Base-by-base conservation (phyloP, 1,140 invertebrate species). In the Drosophila nigrodunni region DNA sequence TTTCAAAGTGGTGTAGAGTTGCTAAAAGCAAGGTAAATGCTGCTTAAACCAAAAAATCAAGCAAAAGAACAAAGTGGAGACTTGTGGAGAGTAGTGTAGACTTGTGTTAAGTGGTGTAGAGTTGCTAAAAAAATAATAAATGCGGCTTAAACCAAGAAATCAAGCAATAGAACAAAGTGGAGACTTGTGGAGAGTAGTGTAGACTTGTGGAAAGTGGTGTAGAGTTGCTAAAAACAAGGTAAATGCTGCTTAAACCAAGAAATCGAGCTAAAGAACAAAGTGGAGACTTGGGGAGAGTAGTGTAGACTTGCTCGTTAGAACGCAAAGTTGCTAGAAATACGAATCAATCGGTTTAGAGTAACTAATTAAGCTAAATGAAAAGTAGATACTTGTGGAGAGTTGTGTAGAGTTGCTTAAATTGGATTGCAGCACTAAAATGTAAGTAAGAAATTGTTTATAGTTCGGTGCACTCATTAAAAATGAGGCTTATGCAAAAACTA, bases 231-330 rank as follows among this genome's bases (percentile, higher is more conserved):
- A n/a, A 18, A 55, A 18, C 6, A 11, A 30, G 8, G 2, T 54
- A 34, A 54, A 18, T 18, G 18, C 8, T 9, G 43, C 18, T 11
- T 35, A 59, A 5, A 30, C 1, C 25, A 30, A 30, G 25, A 15
- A 35, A 43, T 30, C 10, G 21, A 6, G 7, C 18, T 2, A 39
- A 30, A 21, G 8, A 18, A 10, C 37, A 1, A 39, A 9, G 47
- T 62, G 60, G 13, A 62, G 34, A 62, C 15, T 50, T 37, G 8
- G 60, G 70, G 18, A 46, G 39, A 67, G 10, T 44, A 25, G 46
- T 65, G 30, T n/a, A 21, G n/a, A 58, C 18, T 41, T 13, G 58
- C 15, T 15, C 15, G 0, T 15, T 0, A 15, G 15, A 15, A 15
- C 35, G 46, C 11, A 30, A 46, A 62, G 11, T 41, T 62, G 2